Base-by-base conservation (phyloP, 2,888 invertebrate genomes). In the Dynastes tityus region DNA sequence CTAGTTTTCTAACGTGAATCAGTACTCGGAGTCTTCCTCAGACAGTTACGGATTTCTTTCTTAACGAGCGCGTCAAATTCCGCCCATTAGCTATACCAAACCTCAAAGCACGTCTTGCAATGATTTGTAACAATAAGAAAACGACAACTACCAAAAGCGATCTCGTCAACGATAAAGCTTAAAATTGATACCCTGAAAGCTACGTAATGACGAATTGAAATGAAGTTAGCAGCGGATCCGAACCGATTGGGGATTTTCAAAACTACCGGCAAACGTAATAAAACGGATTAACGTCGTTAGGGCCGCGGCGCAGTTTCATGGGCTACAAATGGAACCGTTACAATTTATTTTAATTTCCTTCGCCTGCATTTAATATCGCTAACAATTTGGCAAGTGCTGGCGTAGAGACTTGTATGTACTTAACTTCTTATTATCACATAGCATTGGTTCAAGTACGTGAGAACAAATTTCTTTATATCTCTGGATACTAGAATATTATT, bases 251-350 rank as follows among this genome's bases (percentile, higher is more conserved):
- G 13, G 55, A 55, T 55, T 22, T 22, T n/a, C 6, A 22, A 22
- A 22, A 55, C n/a, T 55, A n/a, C 22, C 55, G 55, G 8, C n/a
- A 22, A n/a, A 55, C n/a, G 55, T 13, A 55, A 55, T 55, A 55
- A 55, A 55, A 55, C 55, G 55, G 55, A 55, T 55, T 55, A 55
- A n/a, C 55, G 55, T 55, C n/a, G 22, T 55, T 53, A 55, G 22
- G 13, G n/a, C 22, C 22, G 16, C 2, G 8, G 0, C 13, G 55
- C 1, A 55, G 13, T 4, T 22, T 55, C 16, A 22, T 16, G 22
- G 55, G 22, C 22, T 55, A 16, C 55, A 16, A 55, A 55, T 55
- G n/a, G n/a, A 55, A 16, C 4, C 13, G 22, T 55, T n/a, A 55
- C 3, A 55, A n/a, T 55, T 55, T 45, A 45, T 55, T 55, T 22